Evolutionary conservation across 1,140 invertebrate genomes (phyloP), one percentile per base, ranked within the genome.

Genomic region (Alviniconcha marisindica): DNA sequence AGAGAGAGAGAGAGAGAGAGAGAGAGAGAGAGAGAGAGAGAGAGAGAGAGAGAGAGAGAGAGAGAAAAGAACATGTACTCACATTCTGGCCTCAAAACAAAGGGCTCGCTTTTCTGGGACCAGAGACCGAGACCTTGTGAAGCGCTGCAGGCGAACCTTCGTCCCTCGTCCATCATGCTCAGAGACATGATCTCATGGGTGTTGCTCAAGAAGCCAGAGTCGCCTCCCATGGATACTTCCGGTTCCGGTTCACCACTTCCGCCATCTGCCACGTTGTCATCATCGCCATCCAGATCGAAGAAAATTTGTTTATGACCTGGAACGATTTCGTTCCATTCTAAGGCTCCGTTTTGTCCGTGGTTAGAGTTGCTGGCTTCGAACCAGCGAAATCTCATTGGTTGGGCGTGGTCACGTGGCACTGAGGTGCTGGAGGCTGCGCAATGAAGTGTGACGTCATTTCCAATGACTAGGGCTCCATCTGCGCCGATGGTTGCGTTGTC

Each of bases 381-480:
- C 74, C 74, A 77, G 21, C 74, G 74, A 33, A 28, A 77, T 10
- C 24, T 56, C 74, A 77, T 77, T 77, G 74, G 74, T 54, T 33
- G 40, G 24, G 51, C 3, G 1, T 77, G 74, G 44, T 77, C 74
- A 77, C 74, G 74, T 77, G 74, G 77, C 73, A 85, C 18, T 80
- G 83, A 66, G 48, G 73, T n/a, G 63, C 78, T 44, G 77, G 81
- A 56, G 42, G 36, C 18, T 86, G 86, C 84, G 83, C 84, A 42
- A 81, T 82, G 24, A 84, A 87, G 1, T 85, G 86, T 85, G 85
- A 88, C 77, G 79, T 83, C 77, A 79, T 56, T n/a, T 86, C 86
- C 84, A 73, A 81, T 40, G 74, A 81, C 1, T 77, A 83, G 71
- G 84, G 81, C 31, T 83, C 85, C 33, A 63, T 33, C 48, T 81